These are phyloP conservation scores for Bombus breviceps DNA, from an alignment of 1,140 invertebrate species.

Conservation along the genomic window DNA sequence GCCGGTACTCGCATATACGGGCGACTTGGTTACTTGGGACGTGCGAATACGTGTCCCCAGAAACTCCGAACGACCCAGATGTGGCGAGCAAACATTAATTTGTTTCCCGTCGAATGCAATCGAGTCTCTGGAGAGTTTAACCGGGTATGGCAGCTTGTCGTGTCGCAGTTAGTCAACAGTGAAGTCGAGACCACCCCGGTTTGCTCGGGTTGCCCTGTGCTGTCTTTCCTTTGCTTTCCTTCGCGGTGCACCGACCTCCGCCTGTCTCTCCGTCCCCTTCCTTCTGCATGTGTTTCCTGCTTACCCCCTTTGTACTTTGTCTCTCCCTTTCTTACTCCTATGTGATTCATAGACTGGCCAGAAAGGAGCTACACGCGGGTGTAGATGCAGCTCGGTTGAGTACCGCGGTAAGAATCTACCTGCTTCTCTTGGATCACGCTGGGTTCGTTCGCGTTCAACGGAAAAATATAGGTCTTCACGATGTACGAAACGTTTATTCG, in stretches of 20 bases:
- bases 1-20: not conserved
- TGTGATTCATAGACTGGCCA: slow-evolving; percentile 62
- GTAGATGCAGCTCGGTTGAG: slow-evolving; percentile 29
- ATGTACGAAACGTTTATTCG: not conserved
- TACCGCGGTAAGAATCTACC: slow-evolving; percentile 35
- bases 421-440: slow-evolving; percentile 41
- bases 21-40: slow-evolving; percentile 9
- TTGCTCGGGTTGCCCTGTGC: slow-evolving; percentile 49
- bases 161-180: slow-evolving; percentile 75
- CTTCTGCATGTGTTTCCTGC: slow-evolving; percentile 29
- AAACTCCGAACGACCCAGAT: slow-evolving; percentile 44
- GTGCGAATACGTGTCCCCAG: slow-evolving; percentile 8
- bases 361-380: slow-evolving; percentile 49
- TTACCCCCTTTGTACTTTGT: slow-evolving; percentile 43
- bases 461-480: slow-evolving; percentile 27
- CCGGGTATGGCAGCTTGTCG: slow-evolving; percentile 74
- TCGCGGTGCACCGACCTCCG: slow-evolving; percentile 54
- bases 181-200: slow-evolving; percentile 73
- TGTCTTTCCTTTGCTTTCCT: slow-evolving; percentile 45
- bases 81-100: slow-evolving; percentile 71
- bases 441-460: not conserved
- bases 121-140: slow-evolving; percentile 68
- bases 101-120: slow-evolving; percentile 73
- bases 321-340: slow-evolving; percentile 49
- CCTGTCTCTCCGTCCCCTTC: slow-evolving; percentile 19